A percentile compares a stretch with the other conserved stretches of the same genome.
Conservation (phyloP, 2,888 invertebrate genomes). For the Rhopalosiphum nymphaeae region DNA sequence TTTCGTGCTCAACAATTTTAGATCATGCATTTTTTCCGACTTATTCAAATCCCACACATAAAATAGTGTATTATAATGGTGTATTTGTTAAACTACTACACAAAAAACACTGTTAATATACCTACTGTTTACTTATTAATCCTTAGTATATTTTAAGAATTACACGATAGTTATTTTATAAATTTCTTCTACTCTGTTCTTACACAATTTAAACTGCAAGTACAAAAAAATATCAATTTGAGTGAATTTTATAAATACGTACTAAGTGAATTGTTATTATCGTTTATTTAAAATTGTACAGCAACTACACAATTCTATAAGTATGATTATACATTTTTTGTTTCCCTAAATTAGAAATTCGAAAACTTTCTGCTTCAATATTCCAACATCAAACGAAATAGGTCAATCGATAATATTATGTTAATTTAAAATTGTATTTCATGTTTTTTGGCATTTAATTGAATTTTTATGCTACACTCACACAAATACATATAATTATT, state of each 20-base stretch:
- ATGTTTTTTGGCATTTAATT: not conserved
- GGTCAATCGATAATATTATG: not conserved
- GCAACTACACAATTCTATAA: not conserved
- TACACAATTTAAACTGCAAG: not conserved
- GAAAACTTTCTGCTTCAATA: not conserved
- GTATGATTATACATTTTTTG: not conserved
- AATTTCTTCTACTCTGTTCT: not conserved
- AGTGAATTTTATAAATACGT: not conserved
- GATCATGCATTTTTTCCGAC: not conserved
- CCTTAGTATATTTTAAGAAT: not conserved
- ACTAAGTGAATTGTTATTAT: not conserved
- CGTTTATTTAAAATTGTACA: not conserved
- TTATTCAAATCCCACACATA: not conserved
- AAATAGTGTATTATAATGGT: not conserved
- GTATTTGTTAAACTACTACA: too few relatives aligned
- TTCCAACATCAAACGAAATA: not conserved
- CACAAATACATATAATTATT: slow-evolving; percentile 12
- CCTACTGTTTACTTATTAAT: not conserved
- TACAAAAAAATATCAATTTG: not conserved
- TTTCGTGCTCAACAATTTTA: not conserved
- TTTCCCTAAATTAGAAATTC: not conserved
- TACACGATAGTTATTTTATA: not conserved
- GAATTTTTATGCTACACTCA: not conserved
- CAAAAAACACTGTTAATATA: too few relatives aligned
- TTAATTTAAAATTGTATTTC: not conserved